Evolutionary conservation across 2,888 invertebrate genomes (phyloP).

Genomic region (Drosophila vallismaia): DNA sequence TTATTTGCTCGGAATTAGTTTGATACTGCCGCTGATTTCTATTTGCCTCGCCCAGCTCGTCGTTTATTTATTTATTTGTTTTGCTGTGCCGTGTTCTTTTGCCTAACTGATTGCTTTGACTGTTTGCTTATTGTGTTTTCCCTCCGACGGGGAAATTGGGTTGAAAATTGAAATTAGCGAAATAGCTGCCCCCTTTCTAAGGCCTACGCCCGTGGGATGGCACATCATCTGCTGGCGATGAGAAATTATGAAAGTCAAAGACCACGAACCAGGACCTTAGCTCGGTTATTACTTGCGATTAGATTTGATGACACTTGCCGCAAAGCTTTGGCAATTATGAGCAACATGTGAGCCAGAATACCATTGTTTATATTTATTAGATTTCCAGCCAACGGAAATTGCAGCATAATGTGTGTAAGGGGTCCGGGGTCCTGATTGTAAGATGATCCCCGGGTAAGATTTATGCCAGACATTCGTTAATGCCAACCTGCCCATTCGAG

Average conservation of each 20-base stretch:
- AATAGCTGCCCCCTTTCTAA: constrained; percentile 22
- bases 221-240: neutral
- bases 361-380: constrained; percentile 71
- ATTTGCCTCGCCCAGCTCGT: constrained; percentile 27
- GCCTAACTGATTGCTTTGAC: constrained; percentile 34
- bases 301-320: constrained; percentile 36
- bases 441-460: constrained; percentile 68
- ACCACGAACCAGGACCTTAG: constrained; percentile 1
- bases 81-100: constrained; percentile 40
- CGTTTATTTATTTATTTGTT: constrained; percentile 31
- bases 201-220: neutral
- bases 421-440: constrained; percentile 45
- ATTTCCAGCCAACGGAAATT: constrained; percentile 67
- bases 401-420: constrained; percentile 51
- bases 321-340: constrained; percentile 63
- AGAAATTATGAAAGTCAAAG: constrained; percentile 39
- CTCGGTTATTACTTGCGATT: constrained; percentile 47
- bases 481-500: constrained; percentile 29
- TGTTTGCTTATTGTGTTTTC: constrained; percentile 46
- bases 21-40: constrained; percentile 48
- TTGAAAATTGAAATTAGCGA: constrained; percentile 75
- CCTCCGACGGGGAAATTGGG: constrained; percentile 50
- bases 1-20: constrained; percentile 79
- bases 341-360: constrained; percentile 48
- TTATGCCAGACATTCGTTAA: constrained; percentile 73